Evolutionary conservation across 2,888 invertebrate species (phyloP), one percentile per base, ranked within the genome.

Genomic region (Plutella xylostella): DNA sequence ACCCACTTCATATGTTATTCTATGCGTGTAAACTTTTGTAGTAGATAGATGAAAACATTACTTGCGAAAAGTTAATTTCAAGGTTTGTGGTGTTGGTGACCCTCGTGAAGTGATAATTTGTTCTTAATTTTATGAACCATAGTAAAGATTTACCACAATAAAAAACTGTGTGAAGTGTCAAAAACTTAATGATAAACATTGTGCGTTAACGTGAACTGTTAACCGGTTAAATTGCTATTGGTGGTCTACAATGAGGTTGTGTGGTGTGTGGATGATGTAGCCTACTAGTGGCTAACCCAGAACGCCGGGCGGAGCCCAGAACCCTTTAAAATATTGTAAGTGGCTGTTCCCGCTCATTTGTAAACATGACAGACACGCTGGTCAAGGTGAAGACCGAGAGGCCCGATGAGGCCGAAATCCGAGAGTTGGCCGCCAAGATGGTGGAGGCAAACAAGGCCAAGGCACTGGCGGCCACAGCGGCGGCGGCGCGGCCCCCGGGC

Each of bases 381-480:
- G 83, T 87, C 53, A 84, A 85, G 61, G 88, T 92, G 52, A 92
- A 92, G 72, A 88, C 89, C 56, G 92, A 92, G 76, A 85, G 88
- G 70, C 90, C 90, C 52, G 93, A 94, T 85, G 94, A 94, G 72
- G 92, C 92, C 56, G 94, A 95, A 84, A 94, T 94, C 65, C 86
- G 89, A 63, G 93, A 92, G 75, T 68, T 94, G 82, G 94, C 94
- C 55, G 92, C 92, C 60, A 93, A 93, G 78, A 91, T 95, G 89
- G 88, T 91, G 75, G 93, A 94, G 78, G 90, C 91, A 48, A 90
- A 93, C 71, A 91, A 91, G 72, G 89, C 89, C 56, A 88, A 88
- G 50, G 80, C 87, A 42, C 53, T 76, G 58, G 71, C 79, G 53
- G 72, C 78, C 20, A 82, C 75, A 51, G 86, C 85, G 59, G 86